These are phyloP conservation scores for Amblyjoppa fuscipennis DNA, from an alignment of 2,888 invertebrate genomes.

Conservation along the genomic window DNA sequence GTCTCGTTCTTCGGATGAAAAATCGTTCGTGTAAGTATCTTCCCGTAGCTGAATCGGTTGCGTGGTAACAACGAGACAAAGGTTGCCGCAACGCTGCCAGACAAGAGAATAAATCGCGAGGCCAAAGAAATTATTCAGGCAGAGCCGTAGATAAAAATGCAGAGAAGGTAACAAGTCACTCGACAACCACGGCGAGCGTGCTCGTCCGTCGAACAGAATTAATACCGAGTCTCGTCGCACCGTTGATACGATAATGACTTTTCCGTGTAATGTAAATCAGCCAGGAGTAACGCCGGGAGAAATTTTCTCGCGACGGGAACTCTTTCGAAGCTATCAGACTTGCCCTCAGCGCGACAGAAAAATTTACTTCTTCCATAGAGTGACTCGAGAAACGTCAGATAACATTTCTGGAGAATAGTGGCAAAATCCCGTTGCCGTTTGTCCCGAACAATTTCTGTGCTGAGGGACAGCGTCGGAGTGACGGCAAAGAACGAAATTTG, in stretches of 20 bases:
- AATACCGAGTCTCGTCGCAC: constrained; percentile 14
- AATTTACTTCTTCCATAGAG: neutral
- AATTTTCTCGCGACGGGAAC: constrained; percentile 1
- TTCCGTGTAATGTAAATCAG: constrained; percentile 24
- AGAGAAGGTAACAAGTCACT: neutral
- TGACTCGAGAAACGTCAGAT: neutral
- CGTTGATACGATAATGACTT: constrained; percentile 40
- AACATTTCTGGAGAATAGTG: neutral
- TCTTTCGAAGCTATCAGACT: constrained; percentile 13
- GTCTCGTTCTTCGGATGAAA: constrained; percentile 18
- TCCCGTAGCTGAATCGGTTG: neutral
- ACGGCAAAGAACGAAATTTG: neutral
- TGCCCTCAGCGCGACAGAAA: neutral
- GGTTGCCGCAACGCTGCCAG: constrained; percentile 4
- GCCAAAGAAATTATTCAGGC: constrained; percentile 58
- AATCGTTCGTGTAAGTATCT: constrained; percentile 14
- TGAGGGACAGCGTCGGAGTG: neutral
- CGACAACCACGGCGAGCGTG: constrained; percentile 2
- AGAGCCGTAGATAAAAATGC: neutral
- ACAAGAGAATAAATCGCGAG: constrained; percentile 40
- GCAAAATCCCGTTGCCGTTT: neutral
- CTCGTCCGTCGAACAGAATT: constrained; percentile 43
- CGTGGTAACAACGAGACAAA: neutral
- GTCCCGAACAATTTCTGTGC: neutral
- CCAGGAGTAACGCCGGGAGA: neutral